phyloP scores from a whole-genome alignment of 1,140 invertebrate species.

The Yoshiicerus persimilis region DNA sequence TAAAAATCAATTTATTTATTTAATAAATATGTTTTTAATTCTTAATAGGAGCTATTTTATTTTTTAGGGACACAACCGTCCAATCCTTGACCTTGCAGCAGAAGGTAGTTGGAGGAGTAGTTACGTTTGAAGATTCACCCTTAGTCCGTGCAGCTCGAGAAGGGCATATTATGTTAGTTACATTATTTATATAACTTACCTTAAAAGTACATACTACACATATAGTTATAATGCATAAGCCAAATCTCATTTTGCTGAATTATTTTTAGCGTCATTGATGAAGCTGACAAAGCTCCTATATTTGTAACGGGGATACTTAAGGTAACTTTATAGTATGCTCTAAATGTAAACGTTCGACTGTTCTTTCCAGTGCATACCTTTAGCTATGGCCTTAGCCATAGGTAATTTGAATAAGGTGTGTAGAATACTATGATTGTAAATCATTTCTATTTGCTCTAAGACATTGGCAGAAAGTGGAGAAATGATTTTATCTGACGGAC shows the following conservation, averaged over 20 bases:
- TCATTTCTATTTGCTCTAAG: slow-evolving; percentile 50
- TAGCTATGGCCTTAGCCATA: no score
- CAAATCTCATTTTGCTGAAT: no score
- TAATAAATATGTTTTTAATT: not conserved
- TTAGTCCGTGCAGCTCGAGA: slow-evolving; percentile 84
- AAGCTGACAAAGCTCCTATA: slow-evolving; percentile 73
- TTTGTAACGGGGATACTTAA: slow-evolving; percentile 95
- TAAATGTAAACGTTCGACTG: no score
- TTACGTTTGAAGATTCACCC: slow-evolving; percentile 92
- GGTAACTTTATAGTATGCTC: slow-evolving; percentile 52
- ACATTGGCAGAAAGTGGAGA: slow-evolving; percentile 91
- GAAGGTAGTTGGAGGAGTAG: slow-evolving; percentile 72
- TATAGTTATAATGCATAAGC: no score
- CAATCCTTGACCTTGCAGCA: slow-evolving; percentile 91
- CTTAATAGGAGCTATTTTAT: not conserved
- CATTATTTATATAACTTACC: not conserved
- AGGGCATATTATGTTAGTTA: slow-evolving; percentile 76
- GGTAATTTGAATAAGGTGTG: no score
- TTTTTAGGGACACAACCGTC: slow-evolving; percentile 84
- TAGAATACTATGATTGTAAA: no score
- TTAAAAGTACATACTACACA: no score
- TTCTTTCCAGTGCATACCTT: no score
- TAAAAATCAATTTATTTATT: not conserved
- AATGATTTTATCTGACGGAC: slow-evolving; percentile 92
- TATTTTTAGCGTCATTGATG: slow-evolving; percentile 74